Evolutionary conservation across 2,113 vertebrate genomes (phyloP), one percentile per base, ranked within the genome.

Genomic region (Antennarius striatus): DNA sequence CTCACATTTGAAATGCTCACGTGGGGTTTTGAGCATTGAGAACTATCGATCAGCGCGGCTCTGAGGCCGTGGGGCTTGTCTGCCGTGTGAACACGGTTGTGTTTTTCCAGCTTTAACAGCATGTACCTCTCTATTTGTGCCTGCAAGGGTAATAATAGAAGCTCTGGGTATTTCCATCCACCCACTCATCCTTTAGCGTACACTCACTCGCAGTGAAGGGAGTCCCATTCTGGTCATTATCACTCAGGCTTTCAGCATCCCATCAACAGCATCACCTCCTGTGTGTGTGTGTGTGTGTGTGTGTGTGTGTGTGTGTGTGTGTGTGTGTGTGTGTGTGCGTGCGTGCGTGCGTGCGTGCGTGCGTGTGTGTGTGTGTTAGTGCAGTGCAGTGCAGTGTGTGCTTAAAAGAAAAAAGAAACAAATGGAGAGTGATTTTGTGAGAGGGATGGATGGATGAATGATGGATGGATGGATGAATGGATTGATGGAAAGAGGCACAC

Each of bases 101-200:
- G 66, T 32, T 62, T 67, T 69, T 79, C 36, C 49, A 30, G 52
- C 45, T 62, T 70, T 22, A 0, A 73, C 63, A 77, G 28, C 42
- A n/a, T 58, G 68, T 47, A 74, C 61, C 67, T 84, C 65, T 81
- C 51, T 47, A 63, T 85, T 79, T 72, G 59, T 29, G 63, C 77
- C 73, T 60, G 60, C 82, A 71, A 87, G 72, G 69, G 56, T 80
- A 87, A 89, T 82, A 88, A 89, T 78, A 86, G 80, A 65, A 57
- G 49, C 80, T 75, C 59, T 28, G 60, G 56, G 53, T 57, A 51
- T 48, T 16, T 71, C 43, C 15, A 4, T 50, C 72, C 57, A n/a
- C 39, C 61, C 56, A 52, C 66, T 47, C 66, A 59, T 51, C 63
- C 59, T 81, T 63, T 65, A 76, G 29, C 47, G 60, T 62, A 47